These are phyloP conservation scores for Tetrao urogallus DNA, from an alignment of 2,113 vertebrate genomes.

Conservation along the genomic window DNA sequence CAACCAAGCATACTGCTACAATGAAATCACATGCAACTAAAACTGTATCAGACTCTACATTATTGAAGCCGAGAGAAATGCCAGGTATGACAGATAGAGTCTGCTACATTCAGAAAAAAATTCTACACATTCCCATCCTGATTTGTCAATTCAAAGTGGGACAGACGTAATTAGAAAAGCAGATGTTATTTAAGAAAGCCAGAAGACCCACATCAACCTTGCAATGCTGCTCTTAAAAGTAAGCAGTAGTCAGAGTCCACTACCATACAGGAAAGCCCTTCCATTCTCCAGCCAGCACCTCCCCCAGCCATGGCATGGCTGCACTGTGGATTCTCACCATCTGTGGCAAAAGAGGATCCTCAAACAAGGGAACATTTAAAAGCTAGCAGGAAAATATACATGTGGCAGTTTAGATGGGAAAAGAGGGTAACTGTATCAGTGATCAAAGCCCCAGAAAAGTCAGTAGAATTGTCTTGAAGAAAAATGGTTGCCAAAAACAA, in stretches of 20 bases:
- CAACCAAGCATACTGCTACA: background rate
- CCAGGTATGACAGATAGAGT: background rate
- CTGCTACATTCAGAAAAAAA: background rate
- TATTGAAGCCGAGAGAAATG: background rate
- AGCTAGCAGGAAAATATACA: background rate
- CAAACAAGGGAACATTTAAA: background rate
- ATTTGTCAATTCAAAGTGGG: background rate
- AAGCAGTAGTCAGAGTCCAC: background rate
- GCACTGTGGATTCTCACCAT: background rate
- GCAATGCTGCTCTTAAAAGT: background rate
- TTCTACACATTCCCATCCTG: background rate
- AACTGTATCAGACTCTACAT: background rate
- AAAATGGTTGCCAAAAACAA: background rate
- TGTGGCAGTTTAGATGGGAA: background rate
- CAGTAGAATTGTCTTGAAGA: background rate
- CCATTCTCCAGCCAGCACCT: background rate
- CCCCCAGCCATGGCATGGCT: background rate
- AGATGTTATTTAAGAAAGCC: background rate
- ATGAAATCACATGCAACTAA: background rate
- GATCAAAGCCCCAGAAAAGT: background rate
- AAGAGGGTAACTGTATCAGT: background rate
- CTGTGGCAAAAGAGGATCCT: background rate
- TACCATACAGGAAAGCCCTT: background rate
- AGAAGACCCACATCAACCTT: background rate
- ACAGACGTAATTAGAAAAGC: background rate